Conservation (phyloP, 2,797 vertebrate genomes). For the Echeneis naucrates region DNA sequence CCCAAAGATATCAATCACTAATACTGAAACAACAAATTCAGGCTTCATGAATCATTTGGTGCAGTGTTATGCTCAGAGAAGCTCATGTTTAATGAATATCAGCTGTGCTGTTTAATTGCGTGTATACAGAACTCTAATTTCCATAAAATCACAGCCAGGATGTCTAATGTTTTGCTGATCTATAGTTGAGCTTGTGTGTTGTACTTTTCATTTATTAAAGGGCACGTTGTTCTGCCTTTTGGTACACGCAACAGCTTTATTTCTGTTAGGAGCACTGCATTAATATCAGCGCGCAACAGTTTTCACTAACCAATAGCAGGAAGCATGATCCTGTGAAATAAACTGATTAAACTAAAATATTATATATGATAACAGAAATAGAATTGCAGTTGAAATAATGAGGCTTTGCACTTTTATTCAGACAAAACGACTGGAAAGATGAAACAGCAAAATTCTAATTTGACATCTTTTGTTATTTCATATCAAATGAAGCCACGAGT, state of each 20-base stretch:
- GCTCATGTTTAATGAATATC: constrained; percentile 70
- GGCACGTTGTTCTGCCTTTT: constrained; percentile 13
- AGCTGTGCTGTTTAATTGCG: constrained; percentile 60
- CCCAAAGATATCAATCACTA: constrained; percentile 50
- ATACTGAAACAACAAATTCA: constrained; percentile 41
- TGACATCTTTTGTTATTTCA: neutral
- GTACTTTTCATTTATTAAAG: neutral
- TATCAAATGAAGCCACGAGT: neutral
- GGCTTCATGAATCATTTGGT: constrained; percentile 40
- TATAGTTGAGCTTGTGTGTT: constrained; percentile 3
- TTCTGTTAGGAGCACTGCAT: neutral
- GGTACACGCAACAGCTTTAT: neutral
- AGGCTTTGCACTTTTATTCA: constrained; percentile 1
- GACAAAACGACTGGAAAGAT: neutral
- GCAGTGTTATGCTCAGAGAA: constrained; percentile 58
- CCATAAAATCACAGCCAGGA: constrained; percentile 36
- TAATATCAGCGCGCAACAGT: constrained; percentile 4
- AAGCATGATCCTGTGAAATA: neutral
- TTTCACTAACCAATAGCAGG: neutral
- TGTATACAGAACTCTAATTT: constrained; percentile 58
- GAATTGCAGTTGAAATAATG: neutral
- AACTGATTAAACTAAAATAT: constrained; percentile 1
- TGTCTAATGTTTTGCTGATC: constrained; percentile 7
- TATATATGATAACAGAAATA: neutral
- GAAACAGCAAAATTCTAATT: neutral